Evolutionary conservation across 2,888 invertebrate genomes (phyloP).

Genomic region (Chloroclystis v-ata): DNA sequence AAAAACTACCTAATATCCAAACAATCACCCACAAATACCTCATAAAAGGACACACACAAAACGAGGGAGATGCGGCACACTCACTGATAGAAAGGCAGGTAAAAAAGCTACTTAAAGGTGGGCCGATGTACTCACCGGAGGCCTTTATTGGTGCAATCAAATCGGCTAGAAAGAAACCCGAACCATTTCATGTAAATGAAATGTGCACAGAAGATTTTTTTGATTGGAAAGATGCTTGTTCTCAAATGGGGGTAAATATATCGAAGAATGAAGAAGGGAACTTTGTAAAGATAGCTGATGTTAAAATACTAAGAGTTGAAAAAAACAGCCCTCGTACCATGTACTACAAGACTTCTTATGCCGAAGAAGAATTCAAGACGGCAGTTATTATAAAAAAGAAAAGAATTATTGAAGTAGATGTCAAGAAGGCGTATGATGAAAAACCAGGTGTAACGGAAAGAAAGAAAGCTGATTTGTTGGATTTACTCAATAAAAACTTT

Average conservation of each 20-base stretch:
- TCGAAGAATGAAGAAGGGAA: constrained; percentile 22
- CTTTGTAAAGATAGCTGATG: constrained; percentile 6
- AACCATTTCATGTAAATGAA: constrained; percentile 17
- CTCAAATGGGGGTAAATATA: constrained; percentile 27
- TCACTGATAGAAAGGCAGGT: constrained; percentile 23
- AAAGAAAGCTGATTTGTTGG: constrained; percentile 4
- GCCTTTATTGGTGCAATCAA: constrained; percentile 25
- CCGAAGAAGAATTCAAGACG: not conserved
- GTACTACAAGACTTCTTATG: constrained; percentile 5
- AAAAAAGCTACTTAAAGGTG: constrained; percentile 14
- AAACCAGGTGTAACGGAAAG: not conserved
- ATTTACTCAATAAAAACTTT: constrained; percentile 1
- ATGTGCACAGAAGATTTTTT: constrained; percentile 27
- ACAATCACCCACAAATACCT: constrained; percentile 30
- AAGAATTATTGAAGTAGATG: constrained; percentile 1
- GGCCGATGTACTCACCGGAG: constrained; percentile 19
- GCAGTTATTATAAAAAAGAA: constrained; percentile 5
- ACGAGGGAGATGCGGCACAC: constrained; percentile 30
- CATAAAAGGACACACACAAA: constrained; percentile 31
- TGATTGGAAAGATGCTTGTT: constrained; percentile 26
- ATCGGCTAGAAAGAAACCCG: constrained; percentile 20
- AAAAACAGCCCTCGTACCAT: not conserved
- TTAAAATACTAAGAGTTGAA: constrained; percentile 1
- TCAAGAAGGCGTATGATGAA: not conserved
- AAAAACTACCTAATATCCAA: constrained; percentile 21